Evolutionary conservation across 2,113 vertebrate genomes (phyloP).

Genomic region (Chloroceryle aenea): DNA sequence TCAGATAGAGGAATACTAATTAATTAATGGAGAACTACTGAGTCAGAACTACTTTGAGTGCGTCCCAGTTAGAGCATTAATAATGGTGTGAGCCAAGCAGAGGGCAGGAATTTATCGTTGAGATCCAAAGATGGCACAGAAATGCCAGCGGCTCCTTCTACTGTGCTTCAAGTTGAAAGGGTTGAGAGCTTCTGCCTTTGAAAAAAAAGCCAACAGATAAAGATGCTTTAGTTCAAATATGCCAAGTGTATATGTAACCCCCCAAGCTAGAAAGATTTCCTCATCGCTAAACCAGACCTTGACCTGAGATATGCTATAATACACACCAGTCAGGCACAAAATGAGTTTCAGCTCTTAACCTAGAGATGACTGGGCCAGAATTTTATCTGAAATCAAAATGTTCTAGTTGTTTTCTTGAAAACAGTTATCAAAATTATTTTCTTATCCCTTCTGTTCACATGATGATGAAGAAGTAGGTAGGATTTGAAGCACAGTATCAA

Average conservation of each 20-base stretch:
- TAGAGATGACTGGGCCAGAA: neutral
- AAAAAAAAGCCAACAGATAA: constrained; percentile 21
- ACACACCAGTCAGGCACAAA: neutral
- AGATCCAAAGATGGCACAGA: neutral
- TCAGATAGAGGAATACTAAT: constrained; percentile 20
- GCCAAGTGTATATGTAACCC: neutral
- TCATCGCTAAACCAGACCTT: constrained; percentile 22
- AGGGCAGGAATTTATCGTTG: constrained; percentile 34
- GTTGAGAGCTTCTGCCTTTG: neutral
- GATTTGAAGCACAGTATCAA: neutral
- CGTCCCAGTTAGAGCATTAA: neutral
- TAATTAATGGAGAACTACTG: constrained; percentile 24
- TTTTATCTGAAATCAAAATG: neutral
- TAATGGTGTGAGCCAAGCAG: neutral
- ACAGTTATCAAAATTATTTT: neutral
- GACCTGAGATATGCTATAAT: constrained; percentile 1
- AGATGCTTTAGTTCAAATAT: constrained; percentile 25
- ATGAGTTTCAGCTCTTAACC: neutral
- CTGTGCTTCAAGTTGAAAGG: neutral
- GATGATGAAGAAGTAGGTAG: neutral
- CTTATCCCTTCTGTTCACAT: neutral
- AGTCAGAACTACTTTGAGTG: neutral
- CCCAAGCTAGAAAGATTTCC: constrained; percentile 39
- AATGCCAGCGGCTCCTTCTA: neutral
- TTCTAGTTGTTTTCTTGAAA: neutral